phyloP scores from a whole-genome alignment of 2,888 invertebrate species.

The Drosophila macrospina region DNA sequence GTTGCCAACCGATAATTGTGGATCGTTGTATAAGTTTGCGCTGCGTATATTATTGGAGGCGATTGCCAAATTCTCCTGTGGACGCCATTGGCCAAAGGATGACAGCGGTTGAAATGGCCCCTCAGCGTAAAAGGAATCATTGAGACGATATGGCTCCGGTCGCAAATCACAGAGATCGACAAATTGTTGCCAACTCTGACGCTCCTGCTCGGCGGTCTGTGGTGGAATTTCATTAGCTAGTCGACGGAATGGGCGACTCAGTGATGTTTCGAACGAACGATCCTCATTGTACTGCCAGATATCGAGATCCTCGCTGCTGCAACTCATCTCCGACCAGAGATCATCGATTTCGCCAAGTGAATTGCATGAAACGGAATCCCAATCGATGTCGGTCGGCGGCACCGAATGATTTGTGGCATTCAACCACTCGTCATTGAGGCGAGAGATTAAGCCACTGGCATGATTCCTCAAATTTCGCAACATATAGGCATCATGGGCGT shows the following conservation, averaged over 20 bases:
- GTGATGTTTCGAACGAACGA: slow-evolving; percentile 24
- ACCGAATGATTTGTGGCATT: background rate
- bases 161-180: background rate
- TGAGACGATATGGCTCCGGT: background rate
- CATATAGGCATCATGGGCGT: slow-evolving; percentile 24
- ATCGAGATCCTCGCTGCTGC: slow-evolving; percentile 15
- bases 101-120: background rate
- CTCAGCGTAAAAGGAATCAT: background rate
- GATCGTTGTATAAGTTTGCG: background rate
- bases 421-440: slow-evolving; percentile 10
- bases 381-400: background rate
- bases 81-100: background rate
- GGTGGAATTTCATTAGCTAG: slow-evolving; percentile 24
- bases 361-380: slow-evolving; percentile 18
- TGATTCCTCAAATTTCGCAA: slow-evolving; percentile 13
- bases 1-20: background rate
- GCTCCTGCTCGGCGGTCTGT: slow-evolving; percentile 28
- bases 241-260: slow-evolving; percentile 35
- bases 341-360: slow-evolving; percentile 16
- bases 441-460: background rate
- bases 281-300: slow-evolving; percentile 31
- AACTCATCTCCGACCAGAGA: background rate
- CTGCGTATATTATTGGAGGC: background rate
- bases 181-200: background rate
- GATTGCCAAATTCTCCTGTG: background rate